Evolutionary conservation across 2,113 vertebrate genomes (phyloP).

Genomic region (Micromys minutus): DNA sequence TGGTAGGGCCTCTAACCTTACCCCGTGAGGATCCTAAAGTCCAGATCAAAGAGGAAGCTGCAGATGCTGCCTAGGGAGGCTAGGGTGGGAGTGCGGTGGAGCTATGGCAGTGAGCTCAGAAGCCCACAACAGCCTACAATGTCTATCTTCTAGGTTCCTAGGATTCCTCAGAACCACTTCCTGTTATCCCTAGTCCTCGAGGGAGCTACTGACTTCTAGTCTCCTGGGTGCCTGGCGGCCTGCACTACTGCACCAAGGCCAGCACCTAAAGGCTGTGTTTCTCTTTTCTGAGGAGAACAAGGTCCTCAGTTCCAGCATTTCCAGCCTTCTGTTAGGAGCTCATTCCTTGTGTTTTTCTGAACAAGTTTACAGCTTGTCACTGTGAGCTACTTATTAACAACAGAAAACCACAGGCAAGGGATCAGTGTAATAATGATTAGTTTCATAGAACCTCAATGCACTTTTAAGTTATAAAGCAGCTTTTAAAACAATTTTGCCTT

Average conservation of each 20-base stretch:
- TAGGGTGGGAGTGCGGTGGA: not conserved
- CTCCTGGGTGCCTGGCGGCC: not conserved
- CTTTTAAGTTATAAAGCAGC: not conserved
- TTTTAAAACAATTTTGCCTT: not conserved
- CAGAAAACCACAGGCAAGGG: conserved; percentile 15
- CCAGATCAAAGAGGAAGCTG: not conserved
- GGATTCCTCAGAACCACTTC: not conserved
- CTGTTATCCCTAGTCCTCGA: not conserved
- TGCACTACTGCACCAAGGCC: not conserved
- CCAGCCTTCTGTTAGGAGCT: not conserved
- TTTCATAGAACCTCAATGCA: conserved; percentile 27
- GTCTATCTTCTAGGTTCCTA: not conserved
- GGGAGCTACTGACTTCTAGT: not conserved
- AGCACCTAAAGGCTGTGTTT: not conserved
- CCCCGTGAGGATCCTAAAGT: not conserved
- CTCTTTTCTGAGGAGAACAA: not conserved
- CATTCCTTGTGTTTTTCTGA: conserved; percentile 28
- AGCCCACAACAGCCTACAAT: not conserved
- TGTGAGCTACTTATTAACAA: conserved; percentile 17
- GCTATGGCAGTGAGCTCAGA: not conserved
- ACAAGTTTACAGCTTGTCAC: conserved; percentile 27
- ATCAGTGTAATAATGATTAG: not conserved
- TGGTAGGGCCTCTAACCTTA: not conserved
- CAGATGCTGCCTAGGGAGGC: not conserved
- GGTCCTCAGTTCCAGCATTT: not conserved